A percentile compares a stretch with the other conserved stretches of the same genome.
Conservation (phyloP, 1,140 invertebrate genomes). For the Parapsyche elsis region DNA sequence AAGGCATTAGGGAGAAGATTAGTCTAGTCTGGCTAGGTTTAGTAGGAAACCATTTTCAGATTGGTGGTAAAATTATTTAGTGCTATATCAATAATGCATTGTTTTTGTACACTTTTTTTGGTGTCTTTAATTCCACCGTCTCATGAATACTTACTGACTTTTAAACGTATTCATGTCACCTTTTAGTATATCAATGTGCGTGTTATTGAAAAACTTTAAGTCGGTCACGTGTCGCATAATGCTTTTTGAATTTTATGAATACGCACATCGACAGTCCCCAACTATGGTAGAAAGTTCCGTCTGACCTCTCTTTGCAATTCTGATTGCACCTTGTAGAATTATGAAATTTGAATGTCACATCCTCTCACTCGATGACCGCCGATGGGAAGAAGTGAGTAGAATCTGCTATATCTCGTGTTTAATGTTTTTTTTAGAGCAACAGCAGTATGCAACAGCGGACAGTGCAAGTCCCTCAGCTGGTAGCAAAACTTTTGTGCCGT, state of each 20-base stretch:
- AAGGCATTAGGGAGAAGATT: too few relatives aligned
- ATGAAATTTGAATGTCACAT: too few relatives aligned
- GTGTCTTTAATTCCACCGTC: background rate
- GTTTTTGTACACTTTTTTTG: background rate
- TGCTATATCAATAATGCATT: background rate
- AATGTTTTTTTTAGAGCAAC: conserved; percentile 69
- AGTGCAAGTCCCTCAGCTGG: conserved; percentile 51
- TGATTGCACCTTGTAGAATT: background rate
- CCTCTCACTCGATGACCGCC: too few relatives aligned
- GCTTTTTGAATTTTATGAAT: too few relatives aligned
- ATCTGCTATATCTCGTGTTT: background rate
- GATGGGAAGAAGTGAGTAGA: background rate
- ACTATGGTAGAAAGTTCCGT: background rate
- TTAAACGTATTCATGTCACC: conserved; percentile 6
- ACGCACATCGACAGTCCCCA: background rate
- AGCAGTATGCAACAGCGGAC: conserved; percentile 80
- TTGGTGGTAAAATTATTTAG: background rate
- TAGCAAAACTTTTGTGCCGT: conserved; percentile 90
- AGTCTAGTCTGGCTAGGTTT: too few relatives aligned
- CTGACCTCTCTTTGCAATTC: conserved; percentile 5
- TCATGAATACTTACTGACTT: background rate
- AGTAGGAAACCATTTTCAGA: too few relatives aligned
- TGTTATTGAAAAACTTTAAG: background rate
- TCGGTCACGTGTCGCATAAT: conserved; percentile 11
- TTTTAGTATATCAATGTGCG: conserved; percentile 2